A percentile compares a stretch with the other conserved stretches of the same genome.
Conservation (phyloP, 2,113 vertebrate species). For the Manacus vitellinus region DNA sequence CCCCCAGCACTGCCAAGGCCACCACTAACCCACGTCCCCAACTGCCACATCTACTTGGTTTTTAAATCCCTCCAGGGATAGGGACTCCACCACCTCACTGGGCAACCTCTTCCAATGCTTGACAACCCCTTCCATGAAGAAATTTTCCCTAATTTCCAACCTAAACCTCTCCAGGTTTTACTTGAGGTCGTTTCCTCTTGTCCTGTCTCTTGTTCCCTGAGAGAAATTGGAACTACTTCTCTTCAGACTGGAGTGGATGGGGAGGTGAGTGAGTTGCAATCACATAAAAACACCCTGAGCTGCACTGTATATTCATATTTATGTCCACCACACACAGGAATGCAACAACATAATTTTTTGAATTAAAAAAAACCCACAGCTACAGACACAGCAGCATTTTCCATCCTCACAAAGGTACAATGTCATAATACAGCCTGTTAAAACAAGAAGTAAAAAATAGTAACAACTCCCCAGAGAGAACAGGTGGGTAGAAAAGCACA, state of each 20-base stretch:
- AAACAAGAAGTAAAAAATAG: background rate
- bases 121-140: background rate
- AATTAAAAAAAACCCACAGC: accelerated
- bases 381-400: background rate
- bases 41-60: background rate
- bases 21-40: background rate
- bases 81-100: background rate
- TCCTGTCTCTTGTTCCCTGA: background rate
- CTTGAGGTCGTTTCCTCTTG: accelerated
- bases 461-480: background rate
- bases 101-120: background rate
- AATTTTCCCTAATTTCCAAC: background rate
- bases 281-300: accelerated
- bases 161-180: background rate
- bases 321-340: background rate
- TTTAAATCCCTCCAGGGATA: background rate
- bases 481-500: background rate
- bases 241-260: no score
- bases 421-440: background rate
- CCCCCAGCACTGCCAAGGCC: background rate
- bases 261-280: background rate
- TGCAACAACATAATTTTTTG: accelerated
- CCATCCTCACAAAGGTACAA: background rate
- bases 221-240: background rate
- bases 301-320: accelerated